Evolutionary conservation across 2,888 invertebrate species (phyloP).

Genomic region (Yponomeuta evonymella): DNA sequence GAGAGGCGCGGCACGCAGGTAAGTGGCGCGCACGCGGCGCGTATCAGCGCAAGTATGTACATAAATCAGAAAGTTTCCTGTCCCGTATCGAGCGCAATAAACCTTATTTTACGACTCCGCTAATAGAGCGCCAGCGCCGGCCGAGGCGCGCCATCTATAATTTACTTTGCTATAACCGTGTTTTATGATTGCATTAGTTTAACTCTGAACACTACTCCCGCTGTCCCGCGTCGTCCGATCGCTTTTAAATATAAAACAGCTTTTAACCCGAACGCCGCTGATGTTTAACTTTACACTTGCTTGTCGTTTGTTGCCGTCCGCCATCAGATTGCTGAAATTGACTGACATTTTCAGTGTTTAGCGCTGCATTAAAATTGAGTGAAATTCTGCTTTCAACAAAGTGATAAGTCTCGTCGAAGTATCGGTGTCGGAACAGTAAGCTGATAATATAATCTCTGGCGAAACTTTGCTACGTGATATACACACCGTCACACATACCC

Average conservation of each 20-base stretch:
- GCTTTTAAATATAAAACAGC: background rate
- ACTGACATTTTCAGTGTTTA: background rate
- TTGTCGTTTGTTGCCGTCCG: background rate
- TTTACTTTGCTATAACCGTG: slow-evolving; percentile 8
- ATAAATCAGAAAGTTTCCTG: slow-evolving; percentile 47
- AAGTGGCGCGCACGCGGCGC: background rate
- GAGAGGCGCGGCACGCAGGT: background rate
- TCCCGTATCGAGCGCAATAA: slow-evolving; percentile 14
- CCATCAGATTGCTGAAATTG: background rate
- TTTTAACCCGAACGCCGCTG: background rate
- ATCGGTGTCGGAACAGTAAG: background rate
- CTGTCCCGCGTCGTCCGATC: background rate
- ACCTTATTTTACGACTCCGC: slow-evolving; percentile 14
- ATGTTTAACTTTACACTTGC: background rate
- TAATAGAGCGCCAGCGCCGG: slow-evolving; percentile 11
- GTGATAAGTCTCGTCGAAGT: background rate
- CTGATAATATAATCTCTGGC: background rate
- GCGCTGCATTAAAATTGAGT: background rate
- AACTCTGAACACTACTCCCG: background rate
- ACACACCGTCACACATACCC: background rate
- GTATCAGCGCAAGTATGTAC: slow-evolving; percentile 18
- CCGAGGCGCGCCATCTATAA: slow-evolving; percentile 4
- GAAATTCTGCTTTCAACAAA: background rate
- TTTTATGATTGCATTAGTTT: slow-evolving; percentile 4
- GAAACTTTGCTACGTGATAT: background rate